Base-by-base conservation (phyloP, 2,113 vertebrate genomes). In the Rhinopomastus cyanomelas region DNA sequence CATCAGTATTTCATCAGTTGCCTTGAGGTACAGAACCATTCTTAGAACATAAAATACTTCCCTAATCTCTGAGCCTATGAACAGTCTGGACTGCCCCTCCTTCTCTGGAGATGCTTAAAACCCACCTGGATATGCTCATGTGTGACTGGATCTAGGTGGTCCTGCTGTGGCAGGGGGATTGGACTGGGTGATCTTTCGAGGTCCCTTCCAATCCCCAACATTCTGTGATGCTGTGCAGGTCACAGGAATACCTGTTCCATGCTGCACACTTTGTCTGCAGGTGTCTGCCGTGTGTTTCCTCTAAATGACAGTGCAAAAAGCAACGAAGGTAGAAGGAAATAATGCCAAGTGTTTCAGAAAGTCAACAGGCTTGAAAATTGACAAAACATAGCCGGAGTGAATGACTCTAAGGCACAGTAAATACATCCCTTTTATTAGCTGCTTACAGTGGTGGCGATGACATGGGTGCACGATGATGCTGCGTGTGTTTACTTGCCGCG, bases 401-500 rank as follows among this genome's bases (percentile, higher is more conserved):
- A 89, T 81, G 72, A 82, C 92, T 93, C 71, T 49, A 85, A 90
- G 91, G 90, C 90, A 96, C 65, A 87, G 87, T 88, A 94, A 88
- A 95, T 94, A 93, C 32, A 82, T 82, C 76, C 37, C 53, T 90
- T 93, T 96, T 94, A 94, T 86, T 95, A 94, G 93, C 85, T 95
- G 92, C 95, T 95, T 95, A 92, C 92, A 93, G 87, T 94, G 4
- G 78, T 87, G 89, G 91, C 86, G 94, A 94, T 94, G 90, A 94
- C 91, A 87, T 7, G 72, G 64, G 79, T 73, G 71, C 51, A 52
- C 86, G 94, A 65, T 90, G 84, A 91, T 27, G 36, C 32, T 69
- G 83, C 90, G 26, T 86, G 64, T 95, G 86, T 86, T 91, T 88
- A 86, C 92, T 90, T 90, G 74, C 86, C 93, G 83, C 92, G 76